A percentile compares a stretch with the other conserved stretches of the same genome.
Evolutionary conservation across 2,113 vertebrate genomes (phyloP).

Genomic region (Larimichthys polyactis): DNA sequence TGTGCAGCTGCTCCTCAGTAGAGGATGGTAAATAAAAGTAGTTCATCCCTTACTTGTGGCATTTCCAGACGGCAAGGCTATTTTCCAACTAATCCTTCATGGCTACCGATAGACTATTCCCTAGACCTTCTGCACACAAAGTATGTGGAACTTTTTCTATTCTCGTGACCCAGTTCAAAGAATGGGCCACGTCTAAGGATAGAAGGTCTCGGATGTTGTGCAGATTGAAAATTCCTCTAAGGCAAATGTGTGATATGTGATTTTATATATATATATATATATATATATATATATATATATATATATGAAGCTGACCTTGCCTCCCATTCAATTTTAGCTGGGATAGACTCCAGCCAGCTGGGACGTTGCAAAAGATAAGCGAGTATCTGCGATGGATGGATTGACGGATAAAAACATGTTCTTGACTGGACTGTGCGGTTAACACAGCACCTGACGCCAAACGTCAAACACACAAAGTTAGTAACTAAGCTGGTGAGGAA

Average conservation of each 20-base stretch:
- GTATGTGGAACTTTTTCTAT: conserved; percentile 7
- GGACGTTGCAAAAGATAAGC: not conserved
- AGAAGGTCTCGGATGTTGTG: conserved; percentile 15
- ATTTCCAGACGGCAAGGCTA: conserved; percentile 25
- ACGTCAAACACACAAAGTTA: not conserved
- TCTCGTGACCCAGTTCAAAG: conserved; percentile 36
- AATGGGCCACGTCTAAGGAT: conserved; percentile 8
- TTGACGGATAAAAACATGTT: not conserved
- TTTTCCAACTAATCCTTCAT: conserved; percentile 2
- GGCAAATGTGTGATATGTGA: conserved; percentile 11
- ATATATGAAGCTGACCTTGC: conserved; percentile 35
- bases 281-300: conserved; percentile 33
- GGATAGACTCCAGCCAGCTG: conserved; percentile 17
- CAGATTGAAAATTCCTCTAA: conserved; percentile 36
- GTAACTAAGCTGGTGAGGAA: not conserved
- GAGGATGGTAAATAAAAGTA: not conserved
- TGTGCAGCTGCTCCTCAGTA: conserved; percentile 5
- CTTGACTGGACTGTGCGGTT: not conserved
- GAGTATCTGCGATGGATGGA: not conserved
- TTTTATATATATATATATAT: conserved; percentile 40
- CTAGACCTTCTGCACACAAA: not conserved
- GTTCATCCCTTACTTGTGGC: conserved; percentile 12
- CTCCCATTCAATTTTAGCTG: conserved; percentile 33
- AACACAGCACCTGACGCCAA: not conserved
- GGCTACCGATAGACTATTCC: conserved; percentile 7